Percentiles rank a stretch among this genome's conserved stretches.
phyloP scores from a whole-genome alignment of 2,113 vertebrate genomes.

The Rhinolophus sinicus region DNA sequence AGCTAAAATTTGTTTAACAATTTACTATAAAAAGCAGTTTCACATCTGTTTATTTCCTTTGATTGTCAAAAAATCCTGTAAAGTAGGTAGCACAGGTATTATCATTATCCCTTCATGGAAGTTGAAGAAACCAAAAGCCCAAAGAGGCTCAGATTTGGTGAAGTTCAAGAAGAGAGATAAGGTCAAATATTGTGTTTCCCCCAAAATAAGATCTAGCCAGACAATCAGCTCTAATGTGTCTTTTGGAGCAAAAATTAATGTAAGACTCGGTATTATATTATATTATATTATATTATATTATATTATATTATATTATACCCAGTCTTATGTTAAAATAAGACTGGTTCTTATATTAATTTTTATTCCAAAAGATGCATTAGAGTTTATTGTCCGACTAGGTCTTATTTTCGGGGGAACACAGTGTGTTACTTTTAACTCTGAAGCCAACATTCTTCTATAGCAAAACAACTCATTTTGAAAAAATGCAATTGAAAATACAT shows the following conservation, averaged over 20 bases:
- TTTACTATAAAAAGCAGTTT: background rate
- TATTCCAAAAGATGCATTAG: too few relatives aligned
- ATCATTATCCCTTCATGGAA: background rate
- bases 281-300: too few relatives aligned
- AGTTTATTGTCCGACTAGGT: too few relatives aligned
- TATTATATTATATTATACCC: too few relatives aligned
- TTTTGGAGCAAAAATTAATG: too few relatives aligned
- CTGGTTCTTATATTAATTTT: too few relatives aligned
- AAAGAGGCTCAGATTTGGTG: background rate
- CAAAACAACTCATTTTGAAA: conserved; percentile 1
- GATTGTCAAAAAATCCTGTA: background rate
- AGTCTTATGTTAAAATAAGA: too few relatives aligned
- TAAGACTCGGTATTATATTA: too few relatives aligned
- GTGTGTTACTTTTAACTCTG: background rate
- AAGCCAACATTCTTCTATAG: background rate
- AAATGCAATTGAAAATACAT: background rate
- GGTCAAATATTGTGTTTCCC: background rate
- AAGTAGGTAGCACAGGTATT: background rate
- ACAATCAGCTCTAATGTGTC: too few relatives aligned
- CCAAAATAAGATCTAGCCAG: too few relatives aligned
- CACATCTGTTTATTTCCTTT: background rate
- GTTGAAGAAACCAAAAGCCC: background rate
- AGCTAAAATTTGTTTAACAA: background rate
- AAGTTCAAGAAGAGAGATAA: background rate
- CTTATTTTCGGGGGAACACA: too few relatives aligned